Percentiles rank a stretch among this genome's conserved stretches.
Evolutionary conservation across 2,113 vertebrate species (phyloP).

Genomic region (Montifringilla adamsi): DNA sequence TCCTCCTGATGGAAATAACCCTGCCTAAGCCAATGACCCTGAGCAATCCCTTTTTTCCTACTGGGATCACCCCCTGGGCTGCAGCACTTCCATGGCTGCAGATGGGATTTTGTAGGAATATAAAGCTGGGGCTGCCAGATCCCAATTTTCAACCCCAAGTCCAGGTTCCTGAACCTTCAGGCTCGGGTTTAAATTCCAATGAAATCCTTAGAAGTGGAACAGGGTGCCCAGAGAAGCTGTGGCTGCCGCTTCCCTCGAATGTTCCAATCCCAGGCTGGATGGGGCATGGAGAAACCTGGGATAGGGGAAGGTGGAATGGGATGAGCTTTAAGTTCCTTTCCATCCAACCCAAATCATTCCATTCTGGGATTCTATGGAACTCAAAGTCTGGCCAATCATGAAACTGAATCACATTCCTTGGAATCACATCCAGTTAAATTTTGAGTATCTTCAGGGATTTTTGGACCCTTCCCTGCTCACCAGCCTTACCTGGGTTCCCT

Average conservation of each 20-base stretch:
- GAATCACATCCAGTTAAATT: background rate
- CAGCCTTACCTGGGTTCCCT: background rate
- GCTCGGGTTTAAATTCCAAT: background rate
- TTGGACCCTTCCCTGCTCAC: background rate
- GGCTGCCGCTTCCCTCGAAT: background rate
- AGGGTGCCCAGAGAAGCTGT: background rate
- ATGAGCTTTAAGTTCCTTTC: background rate
- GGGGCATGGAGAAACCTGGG: background rate
- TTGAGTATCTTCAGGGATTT: background rate
- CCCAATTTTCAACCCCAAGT: rapidly evolving
- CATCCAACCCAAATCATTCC: background rate
- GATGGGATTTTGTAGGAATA: rapidly evolving
- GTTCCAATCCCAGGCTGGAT: rapidly evolving
- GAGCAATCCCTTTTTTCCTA: background rate
- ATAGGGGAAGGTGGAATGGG: too few species aligned
- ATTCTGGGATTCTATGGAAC: background rate
- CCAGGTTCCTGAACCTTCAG: background rate
- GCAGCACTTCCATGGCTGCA: rapidly evolving
- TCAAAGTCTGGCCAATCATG: background rate
- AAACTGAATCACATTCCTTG: background rate
- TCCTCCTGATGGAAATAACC: background rate
- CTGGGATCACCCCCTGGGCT: rapidly evolving
- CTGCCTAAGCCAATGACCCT: rapidly evolving
- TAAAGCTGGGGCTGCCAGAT: background rate
- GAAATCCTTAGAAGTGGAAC: background rate